Evolutionary conservation across 2,113 vertebrate genomes (phyloP).

Genomic region (Odocoileus hemionus): DNA sequence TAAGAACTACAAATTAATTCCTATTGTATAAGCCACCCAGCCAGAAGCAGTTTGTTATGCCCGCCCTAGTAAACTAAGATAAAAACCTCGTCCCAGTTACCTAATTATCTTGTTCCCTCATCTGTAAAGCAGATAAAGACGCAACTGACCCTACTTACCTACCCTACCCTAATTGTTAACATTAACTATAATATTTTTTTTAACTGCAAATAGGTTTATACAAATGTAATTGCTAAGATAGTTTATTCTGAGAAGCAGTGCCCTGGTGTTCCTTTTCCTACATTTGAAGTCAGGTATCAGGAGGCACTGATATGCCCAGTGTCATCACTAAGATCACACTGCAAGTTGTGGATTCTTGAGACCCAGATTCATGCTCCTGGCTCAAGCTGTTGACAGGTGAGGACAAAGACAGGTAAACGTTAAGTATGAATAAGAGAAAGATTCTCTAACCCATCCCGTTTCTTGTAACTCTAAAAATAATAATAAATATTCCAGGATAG

Average conservation of each 20-base stretch:
- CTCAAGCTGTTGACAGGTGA: background rate
- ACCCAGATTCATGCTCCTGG: background rate
- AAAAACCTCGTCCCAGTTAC: background rate
- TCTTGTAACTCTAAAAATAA: background rate
- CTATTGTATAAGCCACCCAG: background rate
- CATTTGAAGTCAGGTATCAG: background rate
- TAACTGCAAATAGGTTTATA: background rate
- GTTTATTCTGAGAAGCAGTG: background rate
- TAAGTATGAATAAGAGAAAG: background rate
- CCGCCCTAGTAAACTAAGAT: background rate
- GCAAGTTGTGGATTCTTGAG: background rate
- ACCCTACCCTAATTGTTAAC: background rate
- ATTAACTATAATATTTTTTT: background rate
- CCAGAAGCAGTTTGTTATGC: background rate
- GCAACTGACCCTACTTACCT: background rate
- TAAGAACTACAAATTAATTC: background rate
- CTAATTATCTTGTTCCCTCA: background rate
- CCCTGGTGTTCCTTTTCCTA: background rate
- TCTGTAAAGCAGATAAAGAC: background rate
- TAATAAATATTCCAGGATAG: background rate
- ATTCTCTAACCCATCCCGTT: background rate
- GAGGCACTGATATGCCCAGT: background rate
- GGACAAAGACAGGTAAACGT: background rate
- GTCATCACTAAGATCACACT: background rate
- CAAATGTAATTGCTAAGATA: background rate